Conservation (phyloP, 2,113 vertebrate species). For the Grammomys surdaster region DNA sequence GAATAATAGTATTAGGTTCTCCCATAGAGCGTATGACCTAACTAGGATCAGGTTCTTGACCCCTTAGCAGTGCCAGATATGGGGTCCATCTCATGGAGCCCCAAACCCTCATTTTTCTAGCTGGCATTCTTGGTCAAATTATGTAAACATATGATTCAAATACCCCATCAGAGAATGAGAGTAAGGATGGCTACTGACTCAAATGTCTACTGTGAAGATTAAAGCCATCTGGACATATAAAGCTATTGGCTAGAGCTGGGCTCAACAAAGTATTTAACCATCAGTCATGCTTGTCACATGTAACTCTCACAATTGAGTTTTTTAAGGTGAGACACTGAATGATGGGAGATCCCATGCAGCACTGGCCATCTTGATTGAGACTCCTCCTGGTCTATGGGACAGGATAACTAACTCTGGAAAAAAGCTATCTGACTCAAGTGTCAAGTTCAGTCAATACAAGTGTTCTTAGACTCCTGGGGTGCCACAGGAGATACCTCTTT, state of each 20-base stretch:
- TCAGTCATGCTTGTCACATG: background rate
- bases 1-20: background rate
- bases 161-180: background rate
- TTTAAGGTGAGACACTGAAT: background rate
- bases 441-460: background rate
- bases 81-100: background rate
- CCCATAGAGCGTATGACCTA: background rate
- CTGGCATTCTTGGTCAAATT: background rate
- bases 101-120: background rate
- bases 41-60: background rate
- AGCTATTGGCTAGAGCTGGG: constrained; percentile 5
- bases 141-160: background rate
- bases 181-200: background rate
- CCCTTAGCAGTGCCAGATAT: background rate
- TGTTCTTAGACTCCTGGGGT: background rate
- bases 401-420: background rate
- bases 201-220: background rate
- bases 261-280: background rate
- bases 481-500: background rate
- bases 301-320: background rate
- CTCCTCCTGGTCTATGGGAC: background rate
- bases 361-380: background rate
- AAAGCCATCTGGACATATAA: background rate
- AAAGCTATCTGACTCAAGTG: background rate
- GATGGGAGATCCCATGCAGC: background rate